Conservation (phyloP, 2,113 vertebrate species). For the Notechis scutatus region DNA sequence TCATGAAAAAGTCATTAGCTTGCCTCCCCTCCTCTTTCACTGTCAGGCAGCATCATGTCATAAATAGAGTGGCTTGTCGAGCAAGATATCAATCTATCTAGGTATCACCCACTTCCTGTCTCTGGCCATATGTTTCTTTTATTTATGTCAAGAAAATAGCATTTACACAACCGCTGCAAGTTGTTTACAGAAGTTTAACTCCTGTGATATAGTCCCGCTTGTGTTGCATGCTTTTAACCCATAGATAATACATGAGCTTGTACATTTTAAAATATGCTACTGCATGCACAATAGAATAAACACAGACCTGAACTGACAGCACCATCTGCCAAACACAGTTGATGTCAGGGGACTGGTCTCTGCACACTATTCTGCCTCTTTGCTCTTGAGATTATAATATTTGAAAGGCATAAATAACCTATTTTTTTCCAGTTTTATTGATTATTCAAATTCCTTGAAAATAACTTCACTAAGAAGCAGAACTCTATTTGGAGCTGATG, state of each 20-base stretch:
- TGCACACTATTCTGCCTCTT: slow-evolving; percentile 64
- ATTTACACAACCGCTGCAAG: slow-evolving; percentile 76
- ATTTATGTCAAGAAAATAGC: slow-evolving; percentile 86
- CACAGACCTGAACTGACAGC: slow-evolving; percentile 79
- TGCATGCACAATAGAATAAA: slow-evolving; percentile 80
- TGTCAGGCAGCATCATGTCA: slow-evolving; percentile 78
- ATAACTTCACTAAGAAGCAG: slow-evolving; percentile 18
- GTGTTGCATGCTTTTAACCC: slow-evolving; percentile 80
- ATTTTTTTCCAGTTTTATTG: slow-evolving; percentile 75
- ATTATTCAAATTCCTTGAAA: slow-evolving; percentile 68
- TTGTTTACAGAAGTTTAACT: slow-evolving; percentile 86
- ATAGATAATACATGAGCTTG: slow-evolving; percentile 82
- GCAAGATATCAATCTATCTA: slow-evolving; percentile 71
- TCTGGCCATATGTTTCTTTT: slow-evolving; percentile 86
- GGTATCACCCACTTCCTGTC: slow-evolving; percentile 81
- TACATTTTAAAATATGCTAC: slow-evolving; percentile 75
- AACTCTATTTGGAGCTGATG: neutral
- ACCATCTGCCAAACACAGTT: slow-evolving; percentile 82
- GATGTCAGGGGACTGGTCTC: slow-evolving; percentile 71
- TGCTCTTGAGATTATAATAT: slow-evolving; percentile 71
- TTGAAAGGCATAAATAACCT: slow-evolving; percentile 70
- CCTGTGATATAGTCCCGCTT: slow-evolving; percentile 74
- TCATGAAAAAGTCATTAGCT: slow-evolving; percentile 77
- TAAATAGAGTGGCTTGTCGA: slow-evolving; percentile 70
- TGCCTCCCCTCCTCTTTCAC: slow-evolving; percentile 68